phyloP scores from a whole-genome alignment of 2,888 invertebrate genomes.

The Phytoseiulus persimilis region DNA sequence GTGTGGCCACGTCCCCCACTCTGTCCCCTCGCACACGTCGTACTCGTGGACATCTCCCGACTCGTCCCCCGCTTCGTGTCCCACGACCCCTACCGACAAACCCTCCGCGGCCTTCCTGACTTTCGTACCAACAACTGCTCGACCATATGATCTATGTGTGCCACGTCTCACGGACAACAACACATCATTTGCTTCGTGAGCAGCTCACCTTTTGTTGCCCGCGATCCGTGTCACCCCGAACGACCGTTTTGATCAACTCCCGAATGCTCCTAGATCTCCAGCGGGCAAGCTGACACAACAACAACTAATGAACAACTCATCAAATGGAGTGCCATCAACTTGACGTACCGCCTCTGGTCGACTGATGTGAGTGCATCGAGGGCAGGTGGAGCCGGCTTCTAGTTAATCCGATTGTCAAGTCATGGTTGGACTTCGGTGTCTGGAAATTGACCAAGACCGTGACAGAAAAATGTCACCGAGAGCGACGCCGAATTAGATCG shows the following conservation, averaged over 20 bases:
- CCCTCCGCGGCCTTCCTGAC: neutral
- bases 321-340: too few species aligned
- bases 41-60: neutral
- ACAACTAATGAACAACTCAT: too few species aligned
- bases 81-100: neutral
- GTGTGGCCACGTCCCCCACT: conserved; percentile 27
- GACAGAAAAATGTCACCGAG: too few species aligned
- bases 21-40: neutral
- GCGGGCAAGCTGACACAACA: too few species aligned
- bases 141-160: neutral
- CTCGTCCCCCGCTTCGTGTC: neutral
- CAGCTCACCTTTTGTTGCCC: neutral
- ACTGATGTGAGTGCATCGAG: too few species aligned
- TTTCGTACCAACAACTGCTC: neutral
- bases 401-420: too few species aligned
- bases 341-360: too few species aligned
- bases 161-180: neutral
- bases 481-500: too few species aligned
- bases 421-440: too few species aligned
- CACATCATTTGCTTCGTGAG: neutral
- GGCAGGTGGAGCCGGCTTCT: too few species aligned
- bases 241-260: neutral
- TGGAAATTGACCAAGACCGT: too few species aligned
- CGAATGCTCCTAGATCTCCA: neutral
- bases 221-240: neutral